These are phyloP conservation scores for Chaetops frenatus DNA, from an alignment of 2,113 vertebrate genomes.

Conservation along the genomic window DNA sequence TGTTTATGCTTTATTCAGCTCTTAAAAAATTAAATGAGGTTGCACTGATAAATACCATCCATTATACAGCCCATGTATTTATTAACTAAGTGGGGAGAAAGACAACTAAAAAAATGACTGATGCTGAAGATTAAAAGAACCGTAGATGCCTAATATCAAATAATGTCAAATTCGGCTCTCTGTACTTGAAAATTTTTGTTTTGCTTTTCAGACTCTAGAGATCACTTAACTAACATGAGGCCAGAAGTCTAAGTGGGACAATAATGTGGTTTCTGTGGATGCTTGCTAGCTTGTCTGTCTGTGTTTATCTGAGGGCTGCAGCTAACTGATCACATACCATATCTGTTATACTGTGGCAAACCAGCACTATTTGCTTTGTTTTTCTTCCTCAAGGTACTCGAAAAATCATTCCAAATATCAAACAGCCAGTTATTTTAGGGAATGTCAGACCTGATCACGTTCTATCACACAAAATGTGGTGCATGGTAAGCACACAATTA, in stretches of 20 bases:
- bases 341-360: constrained; percentile 83
- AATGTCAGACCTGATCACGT: not conserved
- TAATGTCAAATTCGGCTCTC: constrained; percentile 45
- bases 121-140: constrained; percentile 56
- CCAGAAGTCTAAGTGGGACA: constrained; percentile 73
- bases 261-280: constrained; percentile 73
- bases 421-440: constrained; percentile 50
- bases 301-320: constrained; percentile 82
- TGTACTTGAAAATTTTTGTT: constrained; percentile 54
- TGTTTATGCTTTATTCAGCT: not conserved
- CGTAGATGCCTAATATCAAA: constrained; percentile 1
- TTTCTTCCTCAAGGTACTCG: constrained; percentile 74
- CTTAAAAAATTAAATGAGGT: constrained; percentile 18
- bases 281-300: constrained; percentile 66
- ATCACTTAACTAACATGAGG: constrained; percentile 68
- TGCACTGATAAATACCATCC: constrained; percentile 15
- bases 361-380: constrained; percentile 69
- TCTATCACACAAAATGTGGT: not conserved
- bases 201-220: constrained; percentile 52
- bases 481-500: not conserved
- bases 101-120: constrained; percentile 38
- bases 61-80: not conserved
- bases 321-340: constrained; percentile 84
- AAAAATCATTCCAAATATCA: constrained; percentile 80
- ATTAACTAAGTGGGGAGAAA: constrained; percentile 6